Evolutionary conservation across 2,888 invertebrate species (phyloP).

Genomic region (Stenurella melanura): DNA sequence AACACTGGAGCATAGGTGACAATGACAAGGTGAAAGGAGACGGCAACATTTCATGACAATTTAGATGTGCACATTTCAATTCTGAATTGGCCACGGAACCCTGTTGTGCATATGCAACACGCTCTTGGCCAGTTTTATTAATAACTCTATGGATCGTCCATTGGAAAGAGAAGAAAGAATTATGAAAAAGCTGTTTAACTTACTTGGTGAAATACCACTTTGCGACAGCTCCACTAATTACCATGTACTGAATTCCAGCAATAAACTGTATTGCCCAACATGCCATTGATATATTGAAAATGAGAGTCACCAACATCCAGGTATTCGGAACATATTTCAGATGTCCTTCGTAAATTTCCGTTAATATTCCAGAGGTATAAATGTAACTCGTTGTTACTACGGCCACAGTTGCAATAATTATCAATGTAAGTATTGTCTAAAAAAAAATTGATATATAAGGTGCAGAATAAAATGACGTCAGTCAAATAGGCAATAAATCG

Average conservation of each 20-base stretch:
- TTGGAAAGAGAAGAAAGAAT: no score
- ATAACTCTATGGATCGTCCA: no score
- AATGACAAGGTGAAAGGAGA: no score
- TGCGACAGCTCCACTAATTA: constrained; percentile 78
- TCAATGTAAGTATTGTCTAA: constrained; percentile 72
- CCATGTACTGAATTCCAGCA: constrained; percentile 78
- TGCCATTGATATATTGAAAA: constrained; percentile 74
- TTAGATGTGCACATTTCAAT: no score
- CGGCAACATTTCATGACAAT: no score
- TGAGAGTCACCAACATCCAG: constrained; percentile 52
- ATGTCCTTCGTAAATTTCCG: constrained; percentile 20
- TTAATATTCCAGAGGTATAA: constrained; percentile 49
- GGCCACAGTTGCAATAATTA: constrained; percentile 68
- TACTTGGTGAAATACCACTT: constrained; percentile 80
- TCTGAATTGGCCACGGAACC: no score
- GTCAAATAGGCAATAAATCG: neutral
- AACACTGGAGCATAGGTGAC: no score
- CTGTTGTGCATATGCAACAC: no score
- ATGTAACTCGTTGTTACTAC: constrained; percentile 38
- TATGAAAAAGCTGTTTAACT: no score
- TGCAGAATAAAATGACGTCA: neutral
- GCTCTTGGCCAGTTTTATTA: no score
- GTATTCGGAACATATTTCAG: constrained; percentile 51
- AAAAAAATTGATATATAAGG: constrained; percentile 24
- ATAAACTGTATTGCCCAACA: constrained; percentile 79